phyloP scores from a whole-genome alignment of 2,888 invertebrate genomes.

The Caenorhabditis drosophilae region DNA sequence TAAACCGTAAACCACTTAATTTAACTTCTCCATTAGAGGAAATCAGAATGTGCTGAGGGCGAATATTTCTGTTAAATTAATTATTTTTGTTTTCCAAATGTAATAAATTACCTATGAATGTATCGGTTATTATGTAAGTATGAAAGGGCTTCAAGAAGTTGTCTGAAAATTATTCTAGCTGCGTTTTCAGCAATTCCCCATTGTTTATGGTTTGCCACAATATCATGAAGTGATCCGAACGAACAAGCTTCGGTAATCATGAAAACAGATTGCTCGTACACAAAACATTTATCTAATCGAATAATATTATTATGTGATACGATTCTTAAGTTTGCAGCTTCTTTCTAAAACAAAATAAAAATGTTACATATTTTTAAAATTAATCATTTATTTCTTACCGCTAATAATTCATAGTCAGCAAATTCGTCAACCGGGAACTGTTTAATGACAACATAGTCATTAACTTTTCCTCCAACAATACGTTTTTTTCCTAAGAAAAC shows the following conservation, averaged over 20 bases:
- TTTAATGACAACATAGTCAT: slow-evolving; percentile 29
- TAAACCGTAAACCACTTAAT: slow-evolving; percentile 45
- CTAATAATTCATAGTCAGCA: slow-evolving; percentile 23
- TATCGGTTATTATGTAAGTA: slow-evolving; percentile 85
- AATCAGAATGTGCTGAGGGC: slow-evolving; percentile 43
- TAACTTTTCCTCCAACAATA: too few species aligned
- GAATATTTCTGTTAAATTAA: slow-evolving; percentile 34
- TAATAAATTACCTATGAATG: slow-evolving; percentile 89
- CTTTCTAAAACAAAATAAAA: slow-evolving; percentile 35
- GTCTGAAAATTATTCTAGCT: slow-evolving; percentile 81
- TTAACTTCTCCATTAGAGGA: slow-evolving; percentile 34
- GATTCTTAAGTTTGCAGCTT: slow-evolving; percentile 31
- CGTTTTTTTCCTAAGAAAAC: slow-evolving; percentile 18
- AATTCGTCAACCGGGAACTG: slow-evolving; percentile 19
- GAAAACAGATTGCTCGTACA: slow-evolving; percentile 22
- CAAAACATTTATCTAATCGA: slow-evolving; percentile 26
- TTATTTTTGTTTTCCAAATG: not conserved
- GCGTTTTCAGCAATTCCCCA: slow-evolving; percentile 82
- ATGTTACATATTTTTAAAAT: not conserved
- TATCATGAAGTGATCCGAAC: slow-evolving; percentile 34
- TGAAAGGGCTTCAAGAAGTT: slow-evolving; percentile 81
- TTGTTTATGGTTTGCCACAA: slow-evolving; percentile 24
- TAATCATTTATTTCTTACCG: slow-evolving; percentile 15
- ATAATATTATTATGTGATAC: slow-evolving; percentile 37
- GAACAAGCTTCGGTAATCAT: slow-evolving; percentile 27